phyloP scores from a whole-genome alignment of 2,113 vertebrate species.

The Solea solea region DNA sequence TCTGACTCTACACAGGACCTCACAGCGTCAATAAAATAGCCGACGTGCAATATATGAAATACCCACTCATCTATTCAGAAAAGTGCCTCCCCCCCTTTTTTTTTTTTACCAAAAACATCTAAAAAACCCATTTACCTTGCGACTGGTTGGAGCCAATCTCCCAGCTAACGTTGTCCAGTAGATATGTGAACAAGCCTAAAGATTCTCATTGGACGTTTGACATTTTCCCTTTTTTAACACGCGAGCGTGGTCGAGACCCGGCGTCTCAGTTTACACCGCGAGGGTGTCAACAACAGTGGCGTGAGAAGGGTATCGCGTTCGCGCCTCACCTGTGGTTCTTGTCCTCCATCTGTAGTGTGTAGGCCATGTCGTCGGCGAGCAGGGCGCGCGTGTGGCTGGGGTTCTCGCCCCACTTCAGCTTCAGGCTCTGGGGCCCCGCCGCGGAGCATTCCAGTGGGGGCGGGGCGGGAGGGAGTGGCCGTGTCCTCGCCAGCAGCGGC shows the following conservation, averaged over 20 bases:
- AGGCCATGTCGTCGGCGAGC: constrained; percentile 85
- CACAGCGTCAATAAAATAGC: neutral
- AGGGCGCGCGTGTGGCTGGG: constrained; percentile 81
- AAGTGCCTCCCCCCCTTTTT: too few species aligned
- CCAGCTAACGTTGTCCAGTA: too few species aligned
- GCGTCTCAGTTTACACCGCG: neutral
- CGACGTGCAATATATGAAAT: too few species aligned
- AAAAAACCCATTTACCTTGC: neutral
- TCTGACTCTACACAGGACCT: neutral
- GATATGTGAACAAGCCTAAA: too few species aligned
- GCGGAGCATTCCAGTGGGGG: constrained; percentile 94
- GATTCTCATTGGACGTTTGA: neutral
- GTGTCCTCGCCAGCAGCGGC: constrained; percentile 88
- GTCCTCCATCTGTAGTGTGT: constrained; percentile 95
- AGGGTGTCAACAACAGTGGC: neutral
- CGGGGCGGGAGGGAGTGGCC: constrained; percentile 90
- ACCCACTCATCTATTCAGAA: too few species aligned
- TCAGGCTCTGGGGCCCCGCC: constrained; percentile 95
- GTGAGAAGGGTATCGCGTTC: neutral
- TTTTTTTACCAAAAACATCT: neutral
- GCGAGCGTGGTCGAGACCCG: neutral
- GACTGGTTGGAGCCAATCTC: too few species aligned
- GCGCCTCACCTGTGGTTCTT: constrained; percentile 88
- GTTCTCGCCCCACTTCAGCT: constrained; percentile 96
- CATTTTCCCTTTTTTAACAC: neutral